phyloP scores from a whole-genome alignment of 2,797 vertebrate genomes.

The Aplochiton taeniatus region DNA sequence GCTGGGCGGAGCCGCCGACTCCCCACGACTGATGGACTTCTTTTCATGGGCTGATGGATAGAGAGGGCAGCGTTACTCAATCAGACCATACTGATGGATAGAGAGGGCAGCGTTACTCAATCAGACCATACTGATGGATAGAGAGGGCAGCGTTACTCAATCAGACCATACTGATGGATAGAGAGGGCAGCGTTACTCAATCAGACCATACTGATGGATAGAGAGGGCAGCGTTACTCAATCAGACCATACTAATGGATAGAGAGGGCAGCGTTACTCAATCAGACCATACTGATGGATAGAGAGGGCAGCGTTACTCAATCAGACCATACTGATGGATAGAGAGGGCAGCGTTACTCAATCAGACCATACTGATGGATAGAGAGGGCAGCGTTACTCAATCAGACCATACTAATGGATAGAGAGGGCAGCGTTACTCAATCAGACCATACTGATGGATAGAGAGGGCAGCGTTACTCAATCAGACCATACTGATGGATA shows the following conservation, averaged over 20 bases:
- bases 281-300: too few species aligned
- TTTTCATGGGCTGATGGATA: conserved; percentile 88
- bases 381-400: neutral
- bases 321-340: too few species aligned
- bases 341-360: neutral
- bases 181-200: neutral
- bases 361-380: too few species aligned
- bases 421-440: neutral
- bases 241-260: too few species aligned
- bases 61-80: neutral
- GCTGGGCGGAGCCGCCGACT: conserved; percentile 83
- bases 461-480: neutral
- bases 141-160: neutral
- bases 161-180: too few species aligned
- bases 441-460: too few species aligned
- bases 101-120: neutral
- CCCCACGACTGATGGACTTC: conserved; percentile 93
- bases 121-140: too few species aligned
- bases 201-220: too few species aligned
- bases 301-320: neutral
- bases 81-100: neutral
- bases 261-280: neutral
- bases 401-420: too few species aligned
- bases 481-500: too few species aligned
- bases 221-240: neutral